Percentiles rank a stretch among this genome's conserved stretches.
These are phyloP conservation scores for Drosophila putrida DNA, from an alignment of 2,888 invertebrate species.

Conservation along the genomic window DNA sequence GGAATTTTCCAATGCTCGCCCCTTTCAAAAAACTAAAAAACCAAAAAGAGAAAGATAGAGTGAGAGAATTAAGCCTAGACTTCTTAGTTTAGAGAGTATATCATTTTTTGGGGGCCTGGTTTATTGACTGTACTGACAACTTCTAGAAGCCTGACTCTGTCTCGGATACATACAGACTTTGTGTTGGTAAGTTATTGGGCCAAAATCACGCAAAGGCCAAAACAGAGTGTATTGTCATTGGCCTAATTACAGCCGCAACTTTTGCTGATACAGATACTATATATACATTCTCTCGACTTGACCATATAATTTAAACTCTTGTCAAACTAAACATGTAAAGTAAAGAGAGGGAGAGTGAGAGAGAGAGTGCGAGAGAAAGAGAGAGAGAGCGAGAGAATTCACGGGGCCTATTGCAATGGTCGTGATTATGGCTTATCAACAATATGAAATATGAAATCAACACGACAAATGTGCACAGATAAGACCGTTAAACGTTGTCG, in stretches of 20 bases:
- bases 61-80: not conserved
- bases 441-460: slow-evolving; percentile 45
- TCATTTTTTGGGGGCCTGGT: not conserved
- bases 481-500: slow-evolving; percentile 51
- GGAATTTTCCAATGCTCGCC: slow-evolving; percentile 54
- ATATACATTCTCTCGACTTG: slow-evolving; percentile 12
- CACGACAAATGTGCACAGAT: slow-evolving; percentile 55
- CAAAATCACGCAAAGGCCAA: slow-evolving; percentile 59
- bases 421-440: slow-evolving; percentile 58
- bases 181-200: slow-evolving; percentile 8
- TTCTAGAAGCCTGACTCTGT: not conserved
- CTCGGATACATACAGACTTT: slow-evolving; percentile 26
- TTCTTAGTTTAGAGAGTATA: not conserved
- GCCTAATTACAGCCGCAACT: slow-evolving; percentile 52
- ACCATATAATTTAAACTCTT: slow-evolving; percentile 49
- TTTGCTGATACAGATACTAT: slow-evolving; percentile 27
- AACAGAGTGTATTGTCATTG: slow-evolving; percentile 42
- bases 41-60: not conserved
- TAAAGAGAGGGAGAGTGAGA: not conserved
- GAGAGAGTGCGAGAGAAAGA: slow-evolving; percentile 8
- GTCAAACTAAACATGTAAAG: not conserved
- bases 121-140: not conserved
- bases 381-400: slow-evolving; percentile 18
- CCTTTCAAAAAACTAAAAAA: slow-evolving; percentile 13
- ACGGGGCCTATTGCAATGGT: slow-evolving; percentile 19